Evolutionary conservation across 2,113 vertebrate genomes (phyloP), one percentile per base, ranked within the genome.

Genomic region (Arenaria interpres): DNA sequence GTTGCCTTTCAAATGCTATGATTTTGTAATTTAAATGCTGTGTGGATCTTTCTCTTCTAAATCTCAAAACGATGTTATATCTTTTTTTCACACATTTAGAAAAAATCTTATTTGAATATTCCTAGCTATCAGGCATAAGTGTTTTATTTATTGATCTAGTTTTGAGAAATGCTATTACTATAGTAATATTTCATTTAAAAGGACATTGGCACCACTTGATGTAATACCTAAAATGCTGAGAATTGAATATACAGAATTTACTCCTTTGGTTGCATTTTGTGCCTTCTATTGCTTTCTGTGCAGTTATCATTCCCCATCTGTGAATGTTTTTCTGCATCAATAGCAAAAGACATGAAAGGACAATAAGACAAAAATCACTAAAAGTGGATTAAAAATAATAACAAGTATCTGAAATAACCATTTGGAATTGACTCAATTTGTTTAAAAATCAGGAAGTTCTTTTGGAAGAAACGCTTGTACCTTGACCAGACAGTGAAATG

Each of bases 261-360:
- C 50, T 83, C 22, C 20, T 80, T 69, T 14, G 9, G 10, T 62
- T 83, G 35, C 19, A 7, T 89, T 89, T 84, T 75, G 9, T 71
- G 15, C 23, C 5, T 62, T 0, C 21, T n/a, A 0, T 27, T 77
- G 7, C 18, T 72, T 78, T 64, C 22, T 76, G 10, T 66, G 30
- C 41, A 33, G 24, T 80, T 13, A 18, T 24, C 11, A 68, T 51
- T 85, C 24, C 21, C 7, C 18, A 11, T 72, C 8, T 37, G 9
- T 89, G 37, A 46, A 35, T 6, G 30, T 35, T 10, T 28, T 92
- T 63, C 56, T 86, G 14, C 41, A 63, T 81, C 25, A 84, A 20
- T 7, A 71, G 14, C 37, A 67, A 56, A 91, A 62, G 11, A 35
- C 5, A 1, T 12, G 4, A 74, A 54, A 35, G 41, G 17, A 74